A percentile compares a stretch with the other conserved stretches of the same genome.
Evolutionary conservation across 2,797 vertebrate species (phyloP).

Genomic region (Tiaroga cobitis): DNA sequence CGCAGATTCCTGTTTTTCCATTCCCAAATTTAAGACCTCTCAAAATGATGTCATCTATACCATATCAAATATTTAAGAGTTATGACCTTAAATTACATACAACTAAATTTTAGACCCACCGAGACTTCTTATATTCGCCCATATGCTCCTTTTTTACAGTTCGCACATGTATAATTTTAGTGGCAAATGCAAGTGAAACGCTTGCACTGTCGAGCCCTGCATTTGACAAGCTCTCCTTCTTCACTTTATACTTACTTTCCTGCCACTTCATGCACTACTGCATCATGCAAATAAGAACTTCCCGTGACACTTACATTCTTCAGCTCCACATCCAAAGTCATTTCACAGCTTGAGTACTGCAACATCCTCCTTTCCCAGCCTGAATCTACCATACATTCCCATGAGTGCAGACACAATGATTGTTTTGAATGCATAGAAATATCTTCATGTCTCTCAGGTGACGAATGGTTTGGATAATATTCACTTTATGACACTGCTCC

Average conservation of each 20-base stretch:
- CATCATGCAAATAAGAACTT: not conserved
- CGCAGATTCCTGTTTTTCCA: not conserved
- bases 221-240: not conserved
- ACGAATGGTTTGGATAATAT: not conserved
- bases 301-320: not conserved
- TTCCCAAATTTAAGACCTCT: not conserved
- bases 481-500: not conserved
- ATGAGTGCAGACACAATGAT: not conserved
- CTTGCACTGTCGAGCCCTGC: not conserved
- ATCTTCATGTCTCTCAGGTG: not conserved
- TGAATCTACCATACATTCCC: not conserved
- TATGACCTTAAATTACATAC: not conserved
- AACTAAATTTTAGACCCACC: not conserved
- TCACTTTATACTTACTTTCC: not conserved
- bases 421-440: not conserved
- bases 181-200: not conserved
- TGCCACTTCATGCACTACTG: not conserved
- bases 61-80: not conserved
- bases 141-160: not conserved
- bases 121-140: not conserved
- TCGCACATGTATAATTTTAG: not conserved
- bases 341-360: not conserved
- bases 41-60: not conserved
- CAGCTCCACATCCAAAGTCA: not conserved
- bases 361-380: not conserved